A percentile compares a stretch with the other conserved stretches of the same genome.
These are phyloP conservation scores for Thunnus albacares DNA, from an alignment of 2,797 vertebrate species.

Conservation along the genomic window DNA sequence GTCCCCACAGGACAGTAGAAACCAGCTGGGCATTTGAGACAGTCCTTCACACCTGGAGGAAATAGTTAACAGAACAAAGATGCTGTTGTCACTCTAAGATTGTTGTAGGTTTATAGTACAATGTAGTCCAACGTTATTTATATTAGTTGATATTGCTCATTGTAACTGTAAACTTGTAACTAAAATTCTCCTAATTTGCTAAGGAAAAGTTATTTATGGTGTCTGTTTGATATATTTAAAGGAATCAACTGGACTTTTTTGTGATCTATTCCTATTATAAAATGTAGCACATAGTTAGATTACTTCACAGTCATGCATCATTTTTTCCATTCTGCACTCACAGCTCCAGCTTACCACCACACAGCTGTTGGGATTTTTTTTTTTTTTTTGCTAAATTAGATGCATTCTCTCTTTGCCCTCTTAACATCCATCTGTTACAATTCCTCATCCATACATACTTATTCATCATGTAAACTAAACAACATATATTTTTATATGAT, in stretches of 20 bases:
- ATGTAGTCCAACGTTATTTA: background rate
- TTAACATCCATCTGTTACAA: slow-evolving; percentile 54
- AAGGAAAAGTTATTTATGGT: background rate
- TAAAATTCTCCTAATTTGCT: no score
- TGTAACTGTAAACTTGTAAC: background rate
- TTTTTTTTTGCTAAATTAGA: slow-evolving; percentile 36
- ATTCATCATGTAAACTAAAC: slow-evolving; percentile 24
- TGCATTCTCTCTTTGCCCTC: slow-evolving; percentile 29
- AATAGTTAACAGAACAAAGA: slow-evolving; percentile 11
- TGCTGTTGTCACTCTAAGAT: slow-evolving; percentile 1
- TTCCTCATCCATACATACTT: slow-evolving; percentile 27
- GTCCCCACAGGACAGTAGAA: slow-evolving; percentile 89
- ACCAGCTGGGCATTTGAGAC: slow-evolving; percentile 89
- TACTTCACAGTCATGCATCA: slow-evolving; percentile 25
- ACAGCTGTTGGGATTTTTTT: slow-evolving; percentile 10
- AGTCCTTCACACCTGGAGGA: slow-evolving; percentile 85
- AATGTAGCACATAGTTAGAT: background rate
- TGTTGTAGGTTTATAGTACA: background rate
- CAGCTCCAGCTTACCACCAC: slow-evolving; percentile 16
- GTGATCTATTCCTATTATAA: background rate
- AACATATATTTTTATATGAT: slow-evolving; percentile 42
- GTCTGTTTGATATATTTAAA: background rate
- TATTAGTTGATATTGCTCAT: background rate
- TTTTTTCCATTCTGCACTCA: slow-evolving; percentile 22
- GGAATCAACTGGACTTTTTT: background rate